A percentile compares a stretch with the other conserved stretches of the same genome.
Conservation (phyloP, 2,888 invertebrate genomes). For the Dryobotodes eremita region DNA sequence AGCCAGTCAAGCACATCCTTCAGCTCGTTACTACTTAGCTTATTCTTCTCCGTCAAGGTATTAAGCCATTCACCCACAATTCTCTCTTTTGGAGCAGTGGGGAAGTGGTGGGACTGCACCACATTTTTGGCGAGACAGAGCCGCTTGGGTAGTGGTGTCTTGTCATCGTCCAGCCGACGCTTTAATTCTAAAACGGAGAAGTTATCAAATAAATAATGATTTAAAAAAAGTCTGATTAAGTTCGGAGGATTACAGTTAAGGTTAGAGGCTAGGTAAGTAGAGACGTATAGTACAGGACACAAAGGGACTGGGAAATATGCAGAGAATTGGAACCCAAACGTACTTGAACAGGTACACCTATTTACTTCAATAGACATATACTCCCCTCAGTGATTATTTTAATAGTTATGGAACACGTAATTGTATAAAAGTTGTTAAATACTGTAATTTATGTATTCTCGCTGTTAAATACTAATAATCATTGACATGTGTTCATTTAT, state of each 20-base stretch:
- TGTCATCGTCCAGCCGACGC: constrained; percentile 82
- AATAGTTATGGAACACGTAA: not conserved
- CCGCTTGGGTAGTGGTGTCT: constrained; percentile 87
- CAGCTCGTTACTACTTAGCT: constrained; percentile 76
- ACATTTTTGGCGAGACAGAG: constrained; percentile 90
- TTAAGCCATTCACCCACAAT: constrained; percentile 89
- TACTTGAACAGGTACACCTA: not conserved
- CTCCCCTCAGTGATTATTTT: constrained; percentile 7
- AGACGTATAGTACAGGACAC: not conserved
- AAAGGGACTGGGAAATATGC: not conserved
- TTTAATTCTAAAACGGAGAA: constrained; percentile 85
- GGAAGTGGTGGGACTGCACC: constrained; percentile 86
- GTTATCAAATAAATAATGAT: no score
- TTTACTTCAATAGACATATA: not conserved
- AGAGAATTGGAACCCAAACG: not conserved
- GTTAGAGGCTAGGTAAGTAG: not conserved
- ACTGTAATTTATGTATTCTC: not conserved
- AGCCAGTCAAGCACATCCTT: constrained; percentile 81
- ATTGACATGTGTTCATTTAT: not conserved
- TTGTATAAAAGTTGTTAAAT: not conserved
- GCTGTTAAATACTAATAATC: not conserved
- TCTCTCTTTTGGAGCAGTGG: constrained; percentile 87
- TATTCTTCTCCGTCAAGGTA: constrained; percentile 74
- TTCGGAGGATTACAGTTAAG: not conserved
- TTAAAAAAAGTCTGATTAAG: not conserved